Percentiles rank a stretch among this genome's conserved stretches.
phyloP scores from a whole-genome alignment of 2,113 vertebrate species.

The Microcebus lehilahytsara region DNA sequence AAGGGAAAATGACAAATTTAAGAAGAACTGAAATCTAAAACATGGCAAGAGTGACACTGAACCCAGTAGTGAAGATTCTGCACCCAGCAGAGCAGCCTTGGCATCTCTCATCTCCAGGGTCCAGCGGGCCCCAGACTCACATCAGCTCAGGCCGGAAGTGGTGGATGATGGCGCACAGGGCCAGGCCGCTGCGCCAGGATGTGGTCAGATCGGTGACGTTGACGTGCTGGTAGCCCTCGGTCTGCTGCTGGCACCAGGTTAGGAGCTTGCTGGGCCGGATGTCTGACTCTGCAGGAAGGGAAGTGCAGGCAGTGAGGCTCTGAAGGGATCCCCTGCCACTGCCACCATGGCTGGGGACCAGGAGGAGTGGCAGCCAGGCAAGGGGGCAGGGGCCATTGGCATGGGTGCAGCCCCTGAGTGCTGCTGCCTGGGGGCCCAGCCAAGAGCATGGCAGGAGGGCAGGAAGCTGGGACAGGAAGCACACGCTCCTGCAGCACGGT shows the following conservation, averaged over 20 bases:
- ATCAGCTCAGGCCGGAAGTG: constrained; percentile 95
- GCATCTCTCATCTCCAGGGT: background rate
- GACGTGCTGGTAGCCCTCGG: constrained; percentile 91
- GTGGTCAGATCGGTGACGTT: constrained; percentile 89
- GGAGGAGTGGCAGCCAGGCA: background rate
- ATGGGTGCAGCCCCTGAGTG: background rate
- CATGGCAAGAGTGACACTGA: background rate
- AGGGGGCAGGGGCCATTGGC: background rate
- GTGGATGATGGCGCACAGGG: constrained; percentile 96
- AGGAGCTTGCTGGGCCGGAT: constrained; percentile 92
- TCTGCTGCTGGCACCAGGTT: constrained; percentile 98
- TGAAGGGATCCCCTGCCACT: background rate
- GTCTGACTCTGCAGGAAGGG: constrained; percentile 89
- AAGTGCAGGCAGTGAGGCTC: background rate
- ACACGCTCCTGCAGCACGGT: background rate
- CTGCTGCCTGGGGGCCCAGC: background rate
- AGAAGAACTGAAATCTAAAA: background rate
- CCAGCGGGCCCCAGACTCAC: constrained; percentile 82
- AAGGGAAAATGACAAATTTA: background rate
- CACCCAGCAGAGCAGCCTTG: background rate
- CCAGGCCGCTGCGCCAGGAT: constrained; percentile 93
- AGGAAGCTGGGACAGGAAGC: background rate
- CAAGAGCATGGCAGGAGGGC: background rate
- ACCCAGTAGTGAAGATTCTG: background rate
- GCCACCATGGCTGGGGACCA: background rate